These are phyloP conservation scores for Manacus vitellinus DNA, from an alignment of 2,113 vertebrate genomes.

Conservation along the genomic window DNA sequence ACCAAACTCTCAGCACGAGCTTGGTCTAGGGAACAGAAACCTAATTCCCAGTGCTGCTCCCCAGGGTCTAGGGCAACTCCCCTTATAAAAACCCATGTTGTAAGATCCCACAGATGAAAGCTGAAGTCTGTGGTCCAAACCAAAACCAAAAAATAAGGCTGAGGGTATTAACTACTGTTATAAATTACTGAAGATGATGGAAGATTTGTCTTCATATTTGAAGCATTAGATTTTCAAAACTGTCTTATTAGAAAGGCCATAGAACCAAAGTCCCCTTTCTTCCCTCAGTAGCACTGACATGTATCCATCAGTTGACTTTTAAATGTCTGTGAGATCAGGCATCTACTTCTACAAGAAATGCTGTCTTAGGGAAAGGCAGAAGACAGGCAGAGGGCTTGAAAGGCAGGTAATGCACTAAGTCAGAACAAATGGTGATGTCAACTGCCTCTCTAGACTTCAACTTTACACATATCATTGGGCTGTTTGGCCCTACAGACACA, in stretches of 20 bases:
- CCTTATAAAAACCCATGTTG: neutral
- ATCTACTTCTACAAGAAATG: neutral
- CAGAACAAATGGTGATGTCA: neutral
- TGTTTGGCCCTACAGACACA: neutral
- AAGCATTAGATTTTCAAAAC: neutral
- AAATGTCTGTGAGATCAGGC: neutral
- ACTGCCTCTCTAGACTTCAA: neutral
- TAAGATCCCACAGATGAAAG: neutral
- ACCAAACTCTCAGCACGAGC: neutral
- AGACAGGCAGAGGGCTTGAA: neutral
- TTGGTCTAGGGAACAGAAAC: neutral
- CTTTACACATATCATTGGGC: neutral
- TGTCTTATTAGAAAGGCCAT: neutral
- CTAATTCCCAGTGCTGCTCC: neutral
- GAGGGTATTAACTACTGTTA: neutral
- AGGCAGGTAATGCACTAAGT: neutral
- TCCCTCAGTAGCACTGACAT: neutral
- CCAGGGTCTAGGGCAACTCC: neutral
- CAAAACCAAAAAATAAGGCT: neutral
- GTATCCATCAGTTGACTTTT: neutral
- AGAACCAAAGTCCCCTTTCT: neutral
- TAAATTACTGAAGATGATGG: neutral
- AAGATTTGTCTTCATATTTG: neutral
- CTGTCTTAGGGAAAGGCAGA: neutral
- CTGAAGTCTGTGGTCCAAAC: neutral